Evolutionary conservation across 53 echinoderm and acorn worm genomes (phyloP).

Genomic region (Crossaster papposus): DNA sequence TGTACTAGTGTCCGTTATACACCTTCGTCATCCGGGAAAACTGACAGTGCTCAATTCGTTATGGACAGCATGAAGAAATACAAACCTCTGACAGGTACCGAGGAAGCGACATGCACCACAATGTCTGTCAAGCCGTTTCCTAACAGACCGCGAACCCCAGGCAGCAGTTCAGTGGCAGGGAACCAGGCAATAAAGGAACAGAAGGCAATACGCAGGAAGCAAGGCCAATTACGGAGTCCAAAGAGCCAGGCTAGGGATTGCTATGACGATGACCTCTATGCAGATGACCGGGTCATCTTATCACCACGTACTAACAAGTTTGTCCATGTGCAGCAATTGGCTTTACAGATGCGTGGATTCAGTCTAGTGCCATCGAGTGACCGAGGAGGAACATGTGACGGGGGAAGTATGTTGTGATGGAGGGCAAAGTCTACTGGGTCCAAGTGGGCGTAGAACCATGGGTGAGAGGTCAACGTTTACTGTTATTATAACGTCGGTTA

Average conservation of each 20-base stretch:
- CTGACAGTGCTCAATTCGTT: neutral
- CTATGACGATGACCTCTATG: constrained; percentile 56
- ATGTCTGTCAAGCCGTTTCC: constrained; percentile 19
- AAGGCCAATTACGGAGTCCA: constrained; percentile 15
- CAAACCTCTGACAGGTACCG: constrained; percentile 11
- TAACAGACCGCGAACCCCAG: constrained; percentile 41
- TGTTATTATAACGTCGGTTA: no score
- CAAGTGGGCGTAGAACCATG: neutral
- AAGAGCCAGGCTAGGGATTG: constrained; percentile 14
- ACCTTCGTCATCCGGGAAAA: neutral
- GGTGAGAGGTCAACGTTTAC: neutral
- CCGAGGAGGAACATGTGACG: neutral
- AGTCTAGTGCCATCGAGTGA: constrained; percentile 56
- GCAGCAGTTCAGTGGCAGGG: neutral
- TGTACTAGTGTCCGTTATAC: neutral
- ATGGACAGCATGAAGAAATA: constrained; percentile 60
- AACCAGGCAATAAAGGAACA: constrained; percentile 49
- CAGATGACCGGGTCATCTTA: constrained; percentile 48
- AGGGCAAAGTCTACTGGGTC: constrained; percentile 28
- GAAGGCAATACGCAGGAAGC: constrained; percentile 19
- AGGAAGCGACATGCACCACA: constrained; percentile 6
- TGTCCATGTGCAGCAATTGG: constrained; percentile 73
- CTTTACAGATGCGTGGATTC: constrained; percentile 66
- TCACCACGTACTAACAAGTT: constrained; percentile 67
- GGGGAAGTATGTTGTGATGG: constrained; percentile 35